These are phyloP conservation scores for Myiozetetes cayanensis DNA, from an alignment of 2,113 vertebrate species.

Conservation along the genomic window DNA sequence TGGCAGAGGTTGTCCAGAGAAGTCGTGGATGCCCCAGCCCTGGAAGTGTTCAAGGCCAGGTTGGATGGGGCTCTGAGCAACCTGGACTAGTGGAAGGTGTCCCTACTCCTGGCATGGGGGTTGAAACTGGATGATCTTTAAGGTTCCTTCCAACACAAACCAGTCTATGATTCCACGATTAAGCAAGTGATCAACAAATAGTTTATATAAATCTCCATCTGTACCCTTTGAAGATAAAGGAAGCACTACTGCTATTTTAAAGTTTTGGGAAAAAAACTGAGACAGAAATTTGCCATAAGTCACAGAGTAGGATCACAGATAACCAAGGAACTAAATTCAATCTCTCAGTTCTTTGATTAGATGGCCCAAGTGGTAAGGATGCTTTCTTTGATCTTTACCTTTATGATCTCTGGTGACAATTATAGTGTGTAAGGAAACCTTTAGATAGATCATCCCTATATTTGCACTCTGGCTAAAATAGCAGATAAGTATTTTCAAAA, in stretches of 20 bases:
- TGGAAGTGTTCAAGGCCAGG: not conserved
- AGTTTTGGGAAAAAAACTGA: fast-evolving
- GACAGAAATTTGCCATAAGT: not conserved
- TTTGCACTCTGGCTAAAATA: not conserved
- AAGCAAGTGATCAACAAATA: not conserved
- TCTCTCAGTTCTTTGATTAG: not conserved
- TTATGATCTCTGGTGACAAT: not conserved
- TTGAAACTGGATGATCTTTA: not conserved
- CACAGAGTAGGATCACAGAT: not conserved
- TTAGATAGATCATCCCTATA: not conserved
- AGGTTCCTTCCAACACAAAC: not conserved
- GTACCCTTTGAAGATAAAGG: not conserved
- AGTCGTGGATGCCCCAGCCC: not conserved
- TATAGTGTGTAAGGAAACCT: not conserved
- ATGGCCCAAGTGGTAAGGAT: not conserved
- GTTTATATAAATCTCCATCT: not conserved
- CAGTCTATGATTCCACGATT: not conserved
- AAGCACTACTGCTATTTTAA: not conserved
- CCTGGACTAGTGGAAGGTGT: not conserved
- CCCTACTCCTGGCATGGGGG: not conserved
- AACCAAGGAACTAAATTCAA: not conserved
- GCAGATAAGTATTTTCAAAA: not conserved
- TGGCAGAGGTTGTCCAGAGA: not conserved
- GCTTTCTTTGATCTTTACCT: not conserved
- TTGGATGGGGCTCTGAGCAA: not conserved